These are phyloP conservation scores for Sciurus vulgaris DNA, from an alignment of 2,797 vertebrate species.

Conservation along the genomic window DNA sequence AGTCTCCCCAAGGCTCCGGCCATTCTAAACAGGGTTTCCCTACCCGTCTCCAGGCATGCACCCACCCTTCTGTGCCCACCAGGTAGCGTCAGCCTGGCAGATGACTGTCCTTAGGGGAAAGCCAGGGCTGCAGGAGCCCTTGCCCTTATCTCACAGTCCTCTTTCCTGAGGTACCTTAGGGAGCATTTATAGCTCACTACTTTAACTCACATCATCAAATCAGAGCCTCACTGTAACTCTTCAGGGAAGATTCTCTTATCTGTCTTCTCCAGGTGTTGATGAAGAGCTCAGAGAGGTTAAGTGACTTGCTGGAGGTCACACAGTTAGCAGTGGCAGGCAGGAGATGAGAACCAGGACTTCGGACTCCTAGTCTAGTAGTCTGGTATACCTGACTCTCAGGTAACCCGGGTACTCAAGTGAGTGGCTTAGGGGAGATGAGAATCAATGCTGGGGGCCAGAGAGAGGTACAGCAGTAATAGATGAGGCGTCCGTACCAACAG, in stretches of 20 bases:
- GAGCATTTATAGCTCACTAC: not conserved
- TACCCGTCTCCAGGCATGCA: not conserved
- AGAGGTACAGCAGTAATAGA: not conserved
- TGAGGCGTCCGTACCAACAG: not conserved
- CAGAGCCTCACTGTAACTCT: not conserved
- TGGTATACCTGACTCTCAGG: not conserved
- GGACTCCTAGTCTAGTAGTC: not conserved
- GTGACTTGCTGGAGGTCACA: constrained; percentile 1
- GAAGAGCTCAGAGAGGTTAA: not conserved
- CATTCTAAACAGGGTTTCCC: not conserved
- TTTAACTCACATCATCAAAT: not conserved
- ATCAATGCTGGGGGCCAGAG: not conserved
- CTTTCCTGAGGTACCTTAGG: not conserved
- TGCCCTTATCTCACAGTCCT: not conserved
- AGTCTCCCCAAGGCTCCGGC: constrained; percentile 32
- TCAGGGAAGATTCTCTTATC: not conserved
- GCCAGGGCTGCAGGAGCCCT: not conserved
- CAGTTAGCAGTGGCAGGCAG: not conserved
- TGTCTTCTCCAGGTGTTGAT: not conserved
- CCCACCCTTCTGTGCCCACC: not conserved
- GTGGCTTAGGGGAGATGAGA: not conserved
- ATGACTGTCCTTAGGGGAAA: not conserved
- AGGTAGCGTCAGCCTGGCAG: not conserved
- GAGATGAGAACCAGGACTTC: not conserved
- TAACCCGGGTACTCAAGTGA: not conserved